phyloP scores from a whole-genome alignment of 2,113 vertebrate genomes.

The Excalfactoria chinensis region DNA sequence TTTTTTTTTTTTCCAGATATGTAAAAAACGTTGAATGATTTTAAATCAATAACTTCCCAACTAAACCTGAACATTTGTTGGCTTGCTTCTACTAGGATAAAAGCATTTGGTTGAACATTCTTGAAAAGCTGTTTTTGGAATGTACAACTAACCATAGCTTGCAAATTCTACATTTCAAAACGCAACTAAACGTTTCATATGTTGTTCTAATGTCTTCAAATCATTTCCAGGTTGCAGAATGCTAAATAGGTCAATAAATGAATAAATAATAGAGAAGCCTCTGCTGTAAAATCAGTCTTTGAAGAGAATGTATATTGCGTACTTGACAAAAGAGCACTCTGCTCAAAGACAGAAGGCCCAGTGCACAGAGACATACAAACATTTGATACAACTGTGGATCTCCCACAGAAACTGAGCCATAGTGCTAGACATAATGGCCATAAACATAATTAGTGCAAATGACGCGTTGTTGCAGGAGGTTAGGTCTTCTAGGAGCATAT shows the following conservation, averaged over 20 bases:
- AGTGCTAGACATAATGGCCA: neutral
- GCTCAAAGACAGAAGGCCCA: neutral
- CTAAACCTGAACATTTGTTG: neutral
- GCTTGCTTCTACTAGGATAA: neutral
- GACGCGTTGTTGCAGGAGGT: neutral
- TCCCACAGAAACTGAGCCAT: neutral
- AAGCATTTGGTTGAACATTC: neutral
- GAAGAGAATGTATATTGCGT: neutral
- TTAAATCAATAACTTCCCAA: neutral
- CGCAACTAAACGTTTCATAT: neutral
- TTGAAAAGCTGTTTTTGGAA: slow-evolving; percentile 20
- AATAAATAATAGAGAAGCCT: neutral
- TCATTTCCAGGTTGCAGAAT: neutral
- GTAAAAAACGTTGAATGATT: neutral
- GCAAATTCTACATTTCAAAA: slow-evolving; percentile 5
- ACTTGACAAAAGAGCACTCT: neutral
- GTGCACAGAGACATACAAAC: neutral
- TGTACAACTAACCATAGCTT: neutral
- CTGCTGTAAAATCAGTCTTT: neutral
- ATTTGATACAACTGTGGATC: neutral
- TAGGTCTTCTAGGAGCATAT: fast-evolving
- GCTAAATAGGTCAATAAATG: neutral
- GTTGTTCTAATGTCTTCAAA: neutral
- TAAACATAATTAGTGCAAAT: neutral
- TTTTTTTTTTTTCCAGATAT: neutral